Conservation (phyloP, 2,113 vertebrate species). For the Melanerpes aurifrons region DNA sequence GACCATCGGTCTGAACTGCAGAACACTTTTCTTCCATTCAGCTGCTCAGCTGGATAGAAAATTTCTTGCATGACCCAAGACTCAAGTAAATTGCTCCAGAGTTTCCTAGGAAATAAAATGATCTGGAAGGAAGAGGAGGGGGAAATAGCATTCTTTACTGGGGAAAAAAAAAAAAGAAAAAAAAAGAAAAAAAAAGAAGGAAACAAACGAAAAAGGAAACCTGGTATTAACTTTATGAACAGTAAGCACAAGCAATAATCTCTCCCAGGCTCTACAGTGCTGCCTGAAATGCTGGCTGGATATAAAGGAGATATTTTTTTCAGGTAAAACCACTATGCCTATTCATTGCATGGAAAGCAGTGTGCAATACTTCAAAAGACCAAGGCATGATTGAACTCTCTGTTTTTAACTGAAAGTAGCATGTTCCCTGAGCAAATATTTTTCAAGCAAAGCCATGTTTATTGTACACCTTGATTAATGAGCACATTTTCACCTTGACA, state of each 20-base stretch:
- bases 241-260: slow-evolving; percentile 30
- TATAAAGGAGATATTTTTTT: neutral
- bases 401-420: slow-evolving; percentile 18
- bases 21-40: neutral
- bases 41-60: neutral
- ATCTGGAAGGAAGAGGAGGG: neutral
- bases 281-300: slow-evolving; percentile 2
- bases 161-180: no score
- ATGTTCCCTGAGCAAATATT: slow-evolving; percentile 28
- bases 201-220: neutral
- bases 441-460: slow-evolving; percentile 25
- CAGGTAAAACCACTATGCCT: neutral
- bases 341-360: neutral
- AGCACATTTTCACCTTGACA: slow-evolving; percentile 24
- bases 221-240: slow-evolving; percentile 5
- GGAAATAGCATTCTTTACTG: neutral
- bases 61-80: slow-evolving; percentile 18
- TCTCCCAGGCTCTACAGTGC: neutral
- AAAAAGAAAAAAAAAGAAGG: neutral
- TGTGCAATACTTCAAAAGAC: slow-evolving; percentile 15
- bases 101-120: slow-evolving; percentile 23
- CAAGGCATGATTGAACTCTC: neutral
- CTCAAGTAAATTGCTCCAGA: slow-evolving; percentile 24
- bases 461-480: slow-evolving; percentile 40
- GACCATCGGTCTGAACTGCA: neutral